Base-by-base conservation (phyloP, 2,888 invertebrate genomes). In the Dryadula phaetusa region DNA sequence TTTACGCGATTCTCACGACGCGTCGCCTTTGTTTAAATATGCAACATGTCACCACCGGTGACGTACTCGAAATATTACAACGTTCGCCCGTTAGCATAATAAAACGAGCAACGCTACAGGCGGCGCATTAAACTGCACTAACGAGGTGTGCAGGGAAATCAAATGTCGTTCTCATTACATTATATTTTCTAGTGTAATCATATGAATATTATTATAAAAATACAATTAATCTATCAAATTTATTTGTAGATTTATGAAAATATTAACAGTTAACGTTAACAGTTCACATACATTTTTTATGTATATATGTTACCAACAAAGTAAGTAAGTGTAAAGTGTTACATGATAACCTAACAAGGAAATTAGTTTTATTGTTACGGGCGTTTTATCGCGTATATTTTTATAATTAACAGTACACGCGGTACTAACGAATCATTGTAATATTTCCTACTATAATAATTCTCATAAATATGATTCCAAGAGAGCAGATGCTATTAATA, bases 51-150 rank as follows among this genome's bases (percentile, higher is more conserved):
- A 87, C 84, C 85, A 66, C 80, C 81, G 82, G 84, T 87, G 87
- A 88, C 84, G 84, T 86, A 82, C 87, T 88, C 85, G 83, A 89
- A 88, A 88, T 87, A 90, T 87, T 87, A 88, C 83, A 85, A 81
- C 85, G 83, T 78, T 76, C 84, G 84, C 84, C 86, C 85, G 85
- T 86, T 86, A 86, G 90, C 88, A 88, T 89, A 88, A 90, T 90
- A 88, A 86, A 86, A 85, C 82, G 86, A 83, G 82, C 85, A 82
- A 79, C 82, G 87, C 85, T 84, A 77, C 84, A 77, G 82, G 83
- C 84, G 81, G 75, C 81, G 84, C 87, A 87, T 87, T 88, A 86
- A 86, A 81, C 73, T 76, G 72, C 76, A 74, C 78, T 82, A 80
- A 80, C 77, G 78, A 81, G 76, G 74, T 75, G 74, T 72, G 73